phyloP scores from a whole-genome alignment of 2,113 vertebrate genomes.

The Sapayoa aenigma region DNA sequence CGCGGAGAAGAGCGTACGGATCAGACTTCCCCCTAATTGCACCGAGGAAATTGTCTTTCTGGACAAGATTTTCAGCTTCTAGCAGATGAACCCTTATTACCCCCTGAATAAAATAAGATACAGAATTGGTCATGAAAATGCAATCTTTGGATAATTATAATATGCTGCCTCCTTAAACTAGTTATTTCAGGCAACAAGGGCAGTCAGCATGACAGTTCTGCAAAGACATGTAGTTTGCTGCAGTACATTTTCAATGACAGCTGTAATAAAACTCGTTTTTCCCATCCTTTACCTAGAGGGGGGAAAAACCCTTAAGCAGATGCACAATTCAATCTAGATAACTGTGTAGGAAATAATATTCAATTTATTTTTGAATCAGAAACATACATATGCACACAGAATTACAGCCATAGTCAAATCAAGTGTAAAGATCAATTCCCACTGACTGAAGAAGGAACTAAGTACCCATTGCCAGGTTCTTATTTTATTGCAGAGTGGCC shows the following conservation, averaged over 20 bases:
- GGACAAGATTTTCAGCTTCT: slow-evolving; percentile 85
- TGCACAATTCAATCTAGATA: not conserved
- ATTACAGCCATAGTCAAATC: not conserved
- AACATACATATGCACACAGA: not conserved
- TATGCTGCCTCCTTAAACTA: not conserved
- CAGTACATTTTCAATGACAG: not conserved
- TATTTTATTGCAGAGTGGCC: not conserved
- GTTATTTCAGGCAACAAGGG: slow-evolving; percentile 31
- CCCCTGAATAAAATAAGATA: slow-evolving; percentile 76
- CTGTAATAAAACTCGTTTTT: not conserved
- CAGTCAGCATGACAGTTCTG: not conserved
- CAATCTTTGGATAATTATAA: not conserved
- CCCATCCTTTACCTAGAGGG: not conserved
- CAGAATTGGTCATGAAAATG: not conserved
- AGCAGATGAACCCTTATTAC: slow-evolving; percentile 87
- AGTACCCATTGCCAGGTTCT: not conserved
- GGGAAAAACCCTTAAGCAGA: not conserved
- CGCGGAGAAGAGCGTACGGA: slow-evolving; percentile 83
- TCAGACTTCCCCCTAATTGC: slow-evolving; percentile 92
- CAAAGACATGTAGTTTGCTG: not conserved
- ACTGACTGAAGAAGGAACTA: not conserved
- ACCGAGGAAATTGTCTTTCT: slow-evolving; percentile 89
- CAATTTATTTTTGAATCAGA: not conserved
- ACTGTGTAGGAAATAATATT: not conserved
- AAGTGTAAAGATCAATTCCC: not conserved